Base-by-base conservation (phyloP, 2,797 vertebrate species). In the Florisuga fusca region DNA sequence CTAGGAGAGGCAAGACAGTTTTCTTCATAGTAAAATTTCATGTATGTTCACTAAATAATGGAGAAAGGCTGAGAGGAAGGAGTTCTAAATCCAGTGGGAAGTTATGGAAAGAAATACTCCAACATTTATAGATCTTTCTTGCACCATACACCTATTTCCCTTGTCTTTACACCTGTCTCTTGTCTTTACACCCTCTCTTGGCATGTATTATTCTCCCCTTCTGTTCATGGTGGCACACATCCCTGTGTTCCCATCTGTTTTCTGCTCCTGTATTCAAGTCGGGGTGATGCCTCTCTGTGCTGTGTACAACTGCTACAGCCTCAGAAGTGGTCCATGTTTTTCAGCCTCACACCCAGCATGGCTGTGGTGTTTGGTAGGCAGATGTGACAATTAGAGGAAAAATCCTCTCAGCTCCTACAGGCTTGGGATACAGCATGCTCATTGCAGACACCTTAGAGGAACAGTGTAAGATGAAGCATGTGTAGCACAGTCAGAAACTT, bases 171-270 rank as follows among this genome's bases (percentile, higher is more conserved):
- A 74, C 74, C 63, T 86, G 31, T 78, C 63, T 57, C 74, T 57
- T 86, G 31, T 78, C 63, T 57, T 26, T 33, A 36, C 90, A 51
- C 73, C 34, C 33, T 71, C 45, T 87, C 43, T 63, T 90, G 71
- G 77, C 11, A 1, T 69, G 58, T 63, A 4, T 9, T 84, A 78
- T 66, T 79, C 59, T 84, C 34, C 83, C 45, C 48, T 89, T 87
- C 91, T 89, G 62, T 92, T 95, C 81, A 59, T 93, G 59, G 93
- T 94, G 81, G 77, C 64, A 72, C 68, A 64, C 86, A 77, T 92
- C 81, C 31, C 57, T 92, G 63, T 76, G 73, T 93, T 93, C 79
- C 74, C 67, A 64, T 88, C 91, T 97, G 85, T 63, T 90, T 88
- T 88, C 23, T 50, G 1, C 74, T 94, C 19, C 51, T 93, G 20